A percentile compares a stretch with the other conserved stretches of the same genome.
Conservation (phyloP, 2,888 invertebrate genomes). For the Himalopsyche anomala region DNA sequence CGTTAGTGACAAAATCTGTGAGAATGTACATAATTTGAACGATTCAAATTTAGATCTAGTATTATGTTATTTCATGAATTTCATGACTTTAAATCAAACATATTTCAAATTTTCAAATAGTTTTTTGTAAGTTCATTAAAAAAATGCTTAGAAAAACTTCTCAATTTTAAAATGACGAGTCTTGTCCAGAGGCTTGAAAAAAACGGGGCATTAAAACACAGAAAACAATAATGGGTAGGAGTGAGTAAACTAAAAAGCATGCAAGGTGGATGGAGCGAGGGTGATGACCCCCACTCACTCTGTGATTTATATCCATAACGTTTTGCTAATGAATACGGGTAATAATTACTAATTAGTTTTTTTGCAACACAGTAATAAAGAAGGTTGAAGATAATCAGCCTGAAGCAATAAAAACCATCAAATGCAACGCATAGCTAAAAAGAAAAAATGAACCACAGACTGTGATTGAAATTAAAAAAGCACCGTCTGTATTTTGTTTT, state of each 20-base stretch:
- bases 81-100: no score
- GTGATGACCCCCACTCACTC: not conserved
- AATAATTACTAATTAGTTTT: constrained; percentile 30
- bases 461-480: not conserved
- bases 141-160: not conserved
- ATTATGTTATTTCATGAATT: no score
- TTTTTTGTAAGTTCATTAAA: no score
- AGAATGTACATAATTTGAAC: no score
- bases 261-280: not conserved
- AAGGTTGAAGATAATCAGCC: not conserved
- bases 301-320: constrained; percentile 16
- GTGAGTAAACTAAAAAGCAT: not conserved
- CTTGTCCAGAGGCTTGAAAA: not conserved
- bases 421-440: not conserved
- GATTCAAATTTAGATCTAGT: no score
- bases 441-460: not conserved
- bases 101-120: no score
- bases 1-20: no score
- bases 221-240: not conserved
- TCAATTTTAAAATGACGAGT: not conserved
- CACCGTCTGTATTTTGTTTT: no score
- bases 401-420: not conserved
- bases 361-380: constrained; percentile 7
- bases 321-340: constrained; percentile 16
- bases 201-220: not conserved